Evolutionary conservation across 35 echinoderm and acorn worm genomes (phyloP), one percentile per base, ranked within the genome.

Genomic region (Eucidaris tribuloides): DNA sequence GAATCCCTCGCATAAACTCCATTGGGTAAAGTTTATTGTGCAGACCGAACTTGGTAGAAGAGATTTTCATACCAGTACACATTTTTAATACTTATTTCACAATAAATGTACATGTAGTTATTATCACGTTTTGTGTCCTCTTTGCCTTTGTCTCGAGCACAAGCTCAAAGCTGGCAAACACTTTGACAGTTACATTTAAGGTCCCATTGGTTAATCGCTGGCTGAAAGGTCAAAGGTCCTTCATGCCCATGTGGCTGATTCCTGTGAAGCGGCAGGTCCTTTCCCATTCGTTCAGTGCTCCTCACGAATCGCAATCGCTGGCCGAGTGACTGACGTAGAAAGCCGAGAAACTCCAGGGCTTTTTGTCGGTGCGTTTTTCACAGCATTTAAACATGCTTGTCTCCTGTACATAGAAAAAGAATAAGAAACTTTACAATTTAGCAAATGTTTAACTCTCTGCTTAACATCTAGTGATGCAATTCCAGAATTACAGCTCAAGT

Each of bases 301-400:
- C 68, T 96, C 92, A 7, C 82, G 25, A 1, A 96, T 90, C 46
- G 79, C 46, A 9, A 91, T 39, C 83, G 88, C 28, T 74, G 78
- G 6, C 93, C 93, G 1, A 96, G 70, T 19, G 76, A 62, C 58
- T 96, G 93, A 36, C 84, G 88, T 36, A 96, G 71, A 18, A 96
- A 59, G 19, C 93, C 63, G 15, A 89, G 79, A 7, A 96, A 83
- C 32, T 96, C 93, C 2, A 81, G 58, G 13, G 88, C 93, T 72
- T 96, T 96, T 56, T 96, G 93, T 72, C 85, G 63, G 2, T n/a
- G 93, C 93, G 80, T 91, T 96, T 42, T 83, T 80, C 41, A 89
- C 88, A 23, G 93, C 88, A 65, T 63, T 85, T 42, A 91, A n/a
- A 83, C 83, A 87, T 17, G 84, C 93, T 54, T 91, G 89, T 39